Evolutionary conservation across 2,113 vertebrate genomes (phyloP).

Genomic region (Indicator indicator): DNA sequence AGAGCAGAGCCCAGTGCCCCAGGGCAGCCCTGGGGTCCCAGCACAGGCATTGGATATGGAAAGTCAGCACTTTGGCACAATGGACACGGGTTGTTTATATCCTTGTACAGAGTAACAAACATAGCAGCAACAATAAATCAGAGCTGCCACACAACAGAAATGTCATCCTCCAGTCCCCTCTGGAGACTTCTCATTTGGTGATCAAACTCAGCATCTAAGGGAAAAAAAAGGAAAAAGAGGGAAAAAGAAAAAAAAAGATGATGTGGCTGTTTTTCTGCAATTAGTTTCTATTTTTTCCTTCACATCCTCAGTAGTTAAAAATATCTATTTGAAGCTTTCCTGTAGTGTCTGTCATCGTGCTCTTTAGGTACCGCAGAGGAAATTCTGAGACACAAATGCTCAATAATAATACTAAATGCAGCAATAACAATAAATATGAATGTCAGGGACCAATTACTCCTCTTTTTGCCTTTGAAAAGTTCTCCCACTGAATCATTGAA

Average conservation of each 20-base stretch:
- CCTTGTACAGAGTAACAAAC: background rate
- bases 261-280: background rate
- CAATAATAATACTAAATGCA: background rate
- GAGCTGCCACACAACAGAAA: background rate
- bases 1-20: background rate
- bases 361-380: background rate
- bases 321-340: background rate
- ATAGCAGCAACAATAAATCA: conserved; percentile 6
- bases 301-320: background rate
- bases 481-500: background rate
- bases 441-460: background rate
- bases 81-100: background rate
- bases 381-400: background rate
- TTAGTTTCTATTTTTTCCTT: background rate
- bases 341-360: background rate
- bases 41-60: rapidly evolving
- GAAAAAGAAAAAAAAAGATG: background rate
- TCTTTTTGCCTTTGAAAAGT: background rate
- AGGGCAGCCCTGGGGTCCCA: background rate
- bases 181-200: background rate
- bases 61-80: background rate
- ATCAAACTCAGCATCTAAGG: background rate
- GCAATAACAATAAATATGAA: background rate
- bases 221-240: background rate
- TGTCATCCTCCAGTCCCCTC: background rate